Conservation (phyloP, 2,113 vertebrate species). For the Pimephales promelas region DNA sequence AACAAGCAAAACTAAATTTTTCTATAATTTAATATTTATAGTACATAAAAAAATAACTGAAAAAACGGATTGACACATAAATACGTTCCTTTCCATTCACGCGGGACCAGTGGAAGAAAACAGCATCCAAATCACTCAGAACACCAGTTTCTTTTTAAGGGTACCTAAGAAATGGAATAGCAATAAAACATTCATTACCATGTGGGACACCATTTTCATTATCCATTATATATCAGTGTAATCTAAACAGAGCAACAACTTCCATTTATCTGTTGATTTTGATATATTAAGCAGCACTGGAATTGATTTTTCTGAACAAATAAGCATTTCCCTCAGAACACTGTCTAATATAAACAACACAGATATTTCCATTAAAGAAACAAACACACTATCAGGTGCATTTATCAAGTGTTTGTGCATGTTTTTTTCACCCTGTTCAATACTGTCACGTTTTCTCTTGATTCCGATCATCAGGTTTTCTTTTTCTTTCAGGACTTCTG, state of each 20-base stretch:
- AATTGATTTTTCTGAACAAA: too few relatives aligned
- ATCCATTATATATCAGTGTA: too few relatives aligned
- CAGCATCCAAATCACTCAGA: slow-evolving; percentile 64
- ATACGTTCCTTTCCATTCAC: slow-evolving; percentile 44
- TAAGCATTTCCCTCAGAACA: not conserved
- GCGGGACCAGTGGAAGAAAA: slow-evolving; percentile 9
- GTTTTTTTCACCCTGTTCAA: slow-evolving; percentile 79
- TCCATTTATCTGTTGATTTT: too few relatives aligned
- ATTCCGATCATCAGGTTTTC: slow-evolving; percentile 74
- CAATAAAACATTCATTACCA: not conserved
- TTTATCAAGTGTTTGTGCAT: slow-evolving; percentile 17
- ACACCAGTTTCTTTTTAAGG: slow-evolving; percentile 80
- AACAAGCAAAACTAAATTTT: not conserved
- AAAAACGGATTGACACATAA: slow-evolving; percentile 56
- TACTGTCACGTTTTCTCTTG: slow-evolving; percentile 87
- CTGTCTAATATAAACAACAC: not conserved
- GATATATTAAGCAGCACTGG: too few relatives aligned
- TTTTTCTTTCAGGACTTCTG: slow-evolving; percentile 87
- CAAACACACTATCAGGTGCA: not conserved
- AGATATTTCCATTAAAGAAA: not conserved
- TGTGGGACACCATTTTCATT: too few relatives aligned
- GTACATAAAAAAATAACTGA: slow-evolving; percentile 64
- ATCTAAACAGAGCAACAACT: too few relatives aligned
- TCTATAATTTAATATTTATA: slow-evolving; percentile 69
- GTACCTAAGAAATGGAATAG: slow-evolving; percentile 65